phyloP scores from a whole-genome alignment of 2,113 vertebrate genomes.

The Lethenteron camtschaticum region DNA sequence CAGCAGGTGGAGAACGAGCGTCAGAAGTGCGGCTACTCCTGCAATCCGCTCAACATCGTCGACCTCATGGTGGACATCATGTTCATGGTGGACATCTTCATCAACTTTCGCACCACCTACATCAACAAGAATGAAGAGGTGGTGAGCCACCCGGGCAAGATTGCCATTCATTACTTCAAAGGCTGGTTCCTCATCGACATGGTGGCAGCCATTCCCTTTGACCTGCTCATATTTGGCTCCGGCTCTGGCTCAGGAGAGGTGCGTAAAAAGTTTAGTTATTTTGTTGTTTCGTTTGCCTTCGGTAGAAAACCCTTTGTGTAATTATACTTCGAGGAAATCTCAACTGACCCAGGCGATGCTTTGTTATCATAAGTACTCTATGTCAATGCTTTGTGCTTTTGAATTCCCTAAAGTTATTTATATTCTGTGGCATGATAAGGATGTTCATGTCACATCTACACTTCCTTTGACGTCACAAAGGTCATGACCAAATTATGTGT shows the following conservation, averaged over 20 bases:
- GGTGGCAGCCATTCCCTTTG: slow-evolving; percentile 86
- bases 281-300: too few species aligned
- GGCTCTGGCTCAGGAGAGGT: slow-evolving; percentile 78
- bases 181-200: slow-evolving; percentile 99
- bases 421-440: too few species aligned
- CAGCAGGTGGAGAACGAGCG: slow-evolving; percentile 46
- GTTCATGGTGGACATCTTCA: slow-evolving; percentile 92
- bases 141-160: slow-evolving; percentile 73
- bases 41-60: slow-evolving; percentile 74
- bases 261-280: slow-evolving; percentile 10
- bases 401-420: too few species aligned
- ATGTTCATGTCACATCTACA: too few species aligned
- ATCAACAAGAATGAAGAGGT: slow-evolving; percentile 92
- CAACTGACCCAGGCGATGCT: too few species aligned
- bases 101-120: slow-evolving; percentile 98
- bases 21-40: slow-evolving; percentile 57
- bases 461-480: too few species aligned
- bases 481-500: too few species aligned
- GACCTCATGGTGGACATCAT: slow-evolving; percentile 97
- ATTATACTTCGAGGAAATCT: too few species aligned
- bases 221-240: slow-evolving; percentile 78
- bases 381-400: too few species aligned
- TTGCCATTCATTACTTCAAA: slow-evolving; percentile 91
- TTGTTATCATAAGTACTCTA: too few species aligned
- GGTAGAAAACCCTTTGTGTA: too few species aligned